Base-by-base conservation (phyloP, 2,888 invertebrate species). In the Meta bourneti region DNA sequence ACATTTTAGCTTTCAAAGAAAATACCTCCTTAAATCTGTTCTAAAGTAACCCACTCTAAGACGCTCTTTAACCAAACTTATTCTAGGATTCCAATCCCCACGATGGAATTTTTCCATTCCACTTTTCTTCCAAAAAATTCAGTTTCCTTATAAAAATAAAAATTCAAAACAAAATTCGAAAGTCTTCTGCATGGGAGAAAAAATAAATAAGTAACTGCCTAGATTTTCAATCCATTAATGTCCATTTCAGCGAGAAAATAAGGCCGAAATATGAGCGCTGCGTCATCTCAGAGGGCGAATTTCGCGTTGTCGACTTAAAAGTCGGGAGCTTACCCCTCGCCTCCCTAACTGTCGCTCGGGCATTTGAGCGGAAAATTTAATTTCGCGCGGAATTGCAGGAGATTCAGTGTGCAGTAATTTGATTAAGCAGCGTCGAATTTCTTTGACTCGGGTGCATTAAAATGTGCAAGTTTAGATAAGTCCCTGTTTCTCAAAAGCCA, bases 141-240 rank as follows among this genome's bases (percentile, higher is more conserved):
- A n/a, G 16, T 71, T 52, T 7, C 20, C 20, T 61, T 61, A 61
- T 9, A 61, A 61, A 61, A 11, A 13, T 7, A 61, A 61, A 61
- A 61, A 61, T 61, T 61, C 61, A 61, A 61, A 61, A 9, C 4
- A 61, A 61, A 61, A 61, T 16, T 16, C 61, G 61, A 61, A 61
- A 11, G 61, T 61, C 16, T 16, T 61, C 61, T 9, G 11, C 61
- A 5, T 16, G 11, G 0, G 8, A 61, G 11, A 9, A 61, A 8
- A 61, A 61, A 61, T 61, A 61, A 61, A 9, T 61, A 61, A 61
- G 8, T 61, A 61, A 49, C 85, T n/a, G 61, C 61, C 49, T 19
- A 51, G 69, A 78, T 79, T 86, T 79, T 86, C 78, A 70, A 51
- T 70, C 78, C 78, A 86, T 86, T 86, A 86, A 86, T 86, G 78